phyloP scores from a whole-genome alignment of 2,797 vertebrate species.

The Xenops minutus region DNA sequence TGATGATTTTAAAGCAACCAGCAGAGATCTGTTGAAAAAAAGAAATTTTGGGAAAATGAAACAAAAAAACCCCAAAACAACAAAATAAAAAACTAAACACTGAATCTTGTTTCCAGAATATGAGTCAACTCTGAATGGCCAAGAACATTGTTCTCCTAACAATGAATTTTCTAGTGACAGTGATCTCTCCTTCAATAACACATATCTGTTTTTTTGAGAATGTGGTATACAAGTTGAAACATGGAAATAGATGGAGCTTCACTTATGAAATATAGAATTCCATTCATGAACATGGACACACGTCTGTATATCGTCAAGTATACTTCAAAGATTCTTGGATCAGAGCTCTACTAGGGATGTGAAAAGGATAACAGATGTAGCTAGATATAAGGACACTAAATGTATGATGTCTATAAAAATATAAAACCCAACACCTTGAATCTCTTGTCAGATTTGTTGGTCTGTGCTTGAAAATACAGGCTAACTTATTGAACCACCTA shows the following conservation, averaged over 20 bases:
- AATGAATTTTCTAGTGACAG: background rate
- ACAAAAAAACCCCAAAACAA: no score
- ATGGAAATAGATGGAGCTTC: background rate
- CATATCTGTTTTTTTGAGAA: background rate
- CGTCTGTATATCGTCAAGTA: background rate
- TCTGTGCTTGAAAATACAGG: background rate
- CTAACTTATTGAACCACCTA: background rate
- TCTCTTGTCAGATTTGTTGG: background rate
- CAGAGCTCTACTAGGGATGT: background rate
- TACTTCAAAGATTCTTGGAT: background rate
- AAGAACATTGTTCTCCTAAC: background rate
- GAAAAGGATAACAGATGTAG: background rate
- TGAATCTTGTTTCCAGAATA: background rate
- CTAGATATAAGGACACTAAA: background rate
- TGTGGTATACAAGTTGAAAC: background rate
- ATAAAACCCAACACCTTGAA: background rate
- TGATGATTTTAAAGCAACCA: background rate
- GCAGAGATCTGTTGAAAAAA: background rate
- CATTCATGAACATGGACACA: fast-evolving
- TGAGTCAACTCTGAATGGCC: background rate
- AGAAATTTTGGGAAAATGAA: background rate
- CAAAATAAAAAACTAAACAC: no score
- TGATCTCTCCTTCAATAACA: background rate
- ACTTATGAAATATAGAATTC: background rate
- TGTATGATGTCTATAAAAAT: background rate